Base-by-base conservation (phyloP, 2,888 invertebrate genomes). In the Acrobasis consociella region DNA sequence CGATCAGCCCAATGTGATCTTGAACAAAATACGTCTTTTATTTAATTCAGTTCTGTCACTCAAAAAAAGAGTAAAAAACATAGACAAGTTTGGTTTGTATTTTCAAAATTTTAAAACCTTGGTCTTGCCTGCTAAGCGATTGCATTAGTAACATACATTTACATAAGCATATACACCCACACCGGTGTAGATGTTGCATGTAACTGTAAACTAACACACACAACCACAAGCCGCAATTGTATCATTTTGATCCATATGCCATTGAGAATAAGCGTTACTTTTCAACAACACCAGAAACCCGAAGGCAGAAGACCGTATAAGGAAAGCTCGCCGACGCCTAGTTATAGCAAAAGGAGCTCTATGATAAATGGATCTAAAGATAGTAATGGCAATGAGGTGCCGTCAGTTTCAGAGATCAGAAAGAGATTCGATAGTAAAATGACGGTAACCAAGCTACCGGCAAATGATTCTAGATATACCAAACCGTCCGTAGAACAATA, bases 381-480 rank as follows among this genome's bases (percentile, higher is more conserved):
- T 76, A 93, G 90, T 68, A 94, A 95, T 76, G 94, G 94, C 15
- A 94, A 94, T 74, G 93, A 93, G 69, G 87, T 93, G 65, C 91
- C 93, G 3, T 93, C 94, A 7, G 94, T 94, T 7, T 93, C 94
- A 1, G 94, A 94, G 71, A 93, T 94, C 62, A 83, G 94, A 64
- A 93, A 93, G 73, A 88, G 91, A 69, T 94, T 94, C 80, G 94
- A 94, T 76, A 70, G 81, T 5, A 92, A 91, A 77, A 92, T 93
- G 91, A 82, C 92, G 0, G 92, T 91, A 5, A 93, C 92, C 1
- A 90, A 91, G 74, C 80, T 93, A 53, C 93, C 92, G 1, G 78
- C 89, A 7, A 87, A 91, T 69, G 91, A 93, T 39, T 66, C 83
- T 37, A 79, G 85, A 72, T 87, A 85, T 68, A 74, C 81, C 2